Evolutionary conservation across 2,888 invertebrate species (phyloP), one percentile per base, ranked within the genome.

Genomic region (Mesochorus sp.): DNA sequence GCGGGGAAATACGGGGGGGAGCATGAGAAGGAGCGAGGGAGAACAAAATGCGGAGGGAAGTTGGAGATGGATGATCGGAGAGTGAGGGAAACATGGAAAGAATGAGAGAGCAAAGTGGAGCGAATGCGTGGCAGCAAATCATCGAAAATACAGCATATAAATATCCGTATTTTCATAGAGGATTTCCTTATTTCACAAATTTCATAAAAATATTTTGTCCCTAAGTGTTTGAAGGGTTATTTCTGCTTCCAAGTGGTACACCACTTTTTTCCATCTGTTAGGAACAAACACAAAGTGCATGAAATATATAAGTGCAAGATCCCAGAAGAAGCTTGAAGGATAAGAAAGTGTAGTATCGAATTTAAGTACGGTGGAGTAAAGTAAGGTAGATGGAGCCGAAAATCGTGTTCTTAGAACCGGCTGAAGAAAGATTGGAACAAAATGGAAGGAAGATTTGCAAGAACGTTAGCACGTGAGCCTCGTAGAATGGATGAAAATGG

Each of bases 401-500:
- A 73, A 73, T 73, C 55, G 64, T n/a, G n/a, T 57, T 57, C 39
- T 19, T 8, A 49, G 31, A 59, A 26, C n/a, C 26, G 26, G 49
- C 17, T 34, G 59, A 47, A 59, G 34, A 44, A 66, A 61, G 57
- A 59, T 70, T 67, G 44, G 26, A 61, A 24, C 12, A 34, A 42
- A 42, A 51, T 53, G 44, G 21, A 66, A n/a, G n/a, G 28, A 59
- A 26, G 26, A 47, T 49, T n/a, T 24, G 21, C 6, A 68, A 12
- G 12, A 68, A 70, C 59, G 70, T 70, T 59, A 47, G 49, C 51
- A 39, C 57, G 62, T 21, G 31, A 39, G 53, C 61, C 57, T 21
- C n/a, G n/a, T n/a, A 24, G 34, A 71, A 62, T 34, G 62, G 42
- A 68, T 62, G 68, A 75, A 68, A 75, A 53, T 61, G 68, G 70